These are phyloP conservation scores for Callimorpha dominula DNA, from an alignment of 2,888 invertebrate species.

Conservation along the genomic window DNA sequence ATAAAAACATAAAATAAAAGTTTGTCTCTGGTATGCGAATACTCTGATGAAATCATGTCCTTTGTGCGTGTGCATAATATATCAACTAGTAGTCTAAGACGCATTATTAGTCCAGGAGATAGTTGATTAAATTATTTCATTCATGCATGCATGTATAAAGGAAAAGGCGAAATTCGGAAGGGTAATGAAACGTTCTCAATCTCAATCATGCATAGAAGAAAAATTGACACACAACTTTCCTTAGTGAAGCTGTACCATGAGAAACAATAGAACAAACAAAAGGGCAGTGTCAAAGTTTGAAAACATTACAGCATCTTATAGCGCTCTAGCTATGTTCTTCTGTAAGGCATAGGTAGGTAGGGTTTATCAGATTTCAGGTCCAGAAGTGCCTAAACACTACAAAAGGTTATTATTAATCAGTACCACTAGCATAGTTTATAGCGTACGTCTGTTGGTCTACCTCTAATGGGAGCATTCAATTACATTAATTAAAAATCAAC, in stretches of 20 bases:
- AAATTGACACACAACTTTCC: too few relatives aligned
- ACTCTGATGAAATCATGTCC: conserved; percentile 23
- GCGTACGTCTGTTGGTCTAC: too few relatives aligned
- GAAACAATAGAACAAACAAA: too few relatives aligned
- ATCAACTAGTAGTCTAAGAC: conserved; percentile 25
- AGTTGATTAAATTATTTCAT: background rate
- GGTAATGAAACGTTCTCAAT: background rate
- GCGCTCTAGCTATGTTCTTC: background rate
- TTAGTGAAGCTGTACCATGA: too few relatives aligned
- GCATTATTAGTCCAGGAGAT: conserved; percentile 30
- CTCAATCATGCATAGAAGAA: too few relatives aligned
- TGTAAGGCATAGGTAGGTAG: background rate
- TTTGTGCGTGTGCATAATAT: conserved; percentile 27
- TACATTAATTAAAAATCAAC: too few relatives aligned
- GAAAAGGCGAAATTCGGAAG: background rate
- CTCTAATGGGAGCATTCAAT: too few relatives aligned
- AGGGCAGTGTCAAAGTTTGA: background rate
- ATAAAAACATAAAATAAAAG: background rate
- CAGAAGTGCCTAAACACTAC: too few relatives aligned
- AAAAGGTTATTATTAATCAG: too few relatives aligned
- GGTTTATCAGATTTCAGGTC: background rate
- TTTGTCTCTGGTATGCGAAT: conserved; percentile 25
- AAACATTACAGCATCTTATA: too few relatives aligned
- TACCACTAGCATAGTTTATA: too few relatives aligned
- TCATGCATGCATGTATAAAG: background rate